phyloP scores from a whole-genome alignment of 92 coral and sea anemone species.

The Phenganax subtilis region DNA sequence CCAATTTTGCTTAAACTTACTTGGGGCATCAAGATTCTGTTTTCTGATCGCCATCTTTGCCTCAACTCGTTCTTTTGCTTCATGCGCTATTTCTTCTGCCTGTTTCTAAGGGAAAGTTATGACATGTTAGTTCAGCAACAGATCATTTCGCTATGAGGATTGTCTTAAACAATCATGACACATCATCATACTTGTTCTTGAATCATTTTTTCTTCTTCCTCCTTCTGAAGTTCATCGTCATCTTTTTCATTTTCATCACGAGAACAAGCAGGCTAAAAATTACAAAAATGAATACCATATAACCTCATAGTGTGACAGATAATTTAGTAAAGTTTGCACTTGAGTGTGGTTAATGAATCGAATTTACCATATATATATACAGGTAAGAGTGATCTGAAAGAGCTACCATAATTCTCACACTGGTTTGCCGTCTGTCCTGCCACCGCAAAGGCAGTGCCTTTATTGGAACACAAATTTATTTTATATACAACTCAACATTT shows the following conservation, averaged over 20 bases:
- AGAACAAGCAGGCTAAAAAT: background rate
- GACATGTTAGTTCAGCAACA: background rate
- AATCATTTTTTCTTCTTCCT: slow-evolving; percentile 62
- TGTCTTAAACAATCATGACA: background rate
- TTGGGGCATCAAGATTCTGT: slow-evolving; percentile 67
- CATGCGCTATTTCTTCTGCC: slow-evolving; percentile 56
- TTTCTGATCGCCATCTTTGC: slow-evolving; percentile 59
- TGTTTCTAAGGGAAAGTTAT: slow-evolving; percentile 49
- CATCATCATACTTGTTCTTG: slow-evolving; percentile 57
- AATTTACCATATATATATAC: no score
- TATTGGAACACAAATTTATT: no score
- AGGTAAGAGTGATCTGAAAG: no score
- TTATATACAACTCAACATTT: no score
- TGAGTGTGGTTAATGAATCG: no score
- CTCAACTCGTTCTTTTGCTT: slow-evolving; percentile 68
- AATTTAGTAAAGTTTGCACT: no score
- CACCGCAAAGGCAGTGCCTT: no score
- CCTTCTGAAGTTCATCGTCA: slow-evolving; percentile 58
- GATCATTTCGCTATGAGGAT: background rate
- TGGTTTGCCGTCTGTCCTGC: no score
- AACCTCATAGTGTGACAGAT: no score
- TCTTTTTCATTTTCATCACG: slow-evolving; percentile 46
- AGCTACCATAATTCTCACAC: background rate
- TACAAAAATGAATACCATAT: no score
- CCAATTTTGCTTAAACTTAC: slow-evolving; percentile 22